Percentiles rank a stretch among this genome's conserved stretches.
These are phyloP conservation scores for Paragorgia papillata DNA, from an alignment of 92 coral and sea anemone species.

Conservation along the genomic window DNA sequence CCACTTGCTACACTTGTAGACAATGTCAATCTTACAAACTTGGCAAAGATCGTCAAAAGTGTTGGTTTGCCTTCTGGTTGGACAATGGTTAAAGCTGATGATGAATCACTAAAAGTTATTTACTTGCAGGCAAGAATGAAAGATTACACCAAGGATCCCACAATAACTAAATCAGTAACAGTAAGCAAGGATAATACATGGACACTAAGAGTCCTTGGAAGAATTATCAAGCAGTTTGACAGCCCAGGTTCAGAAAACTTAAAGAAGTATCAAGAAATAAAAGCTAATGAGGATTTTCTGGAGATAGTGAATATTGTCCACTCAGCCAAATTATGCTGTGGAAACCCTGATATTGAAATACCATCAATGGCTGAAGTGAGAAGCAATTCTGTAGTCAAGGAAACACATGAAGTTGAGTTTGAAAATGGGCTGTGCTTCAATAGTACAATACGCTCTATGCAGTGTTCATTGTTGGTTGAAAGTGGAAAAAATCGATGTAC, in stretches of 20 bases:
- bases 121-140: slow-evolving; percentile 10
- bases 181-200: slow-evolving; percentile 5
- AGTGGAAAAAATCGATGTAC: neutral
- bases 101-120: slow-evolving; percentile 2
- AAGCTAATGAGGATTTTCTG: neutral
- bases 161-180: slow-evolving; percentile 9
- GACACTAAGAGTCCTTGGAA: slow-evolving; percentile 1
- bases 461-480: neutral
- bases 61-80: slow-evolving; percentile 1
- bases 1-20: no score
- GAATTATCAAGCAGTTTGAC: neutral
- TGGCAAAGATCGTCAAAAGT: no score
- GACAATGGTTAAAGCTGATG: neutral
- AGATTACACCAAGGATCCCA: slow-evolving; percentile 24
- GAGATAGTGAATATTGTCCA: neutral
- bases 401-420: neutral
- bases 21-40: no score
- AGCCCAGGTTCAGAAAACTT: neutral
- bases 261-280: neutral
- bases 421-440: neutral
- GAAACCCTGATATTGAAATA: slow-evolving; percentile 8
- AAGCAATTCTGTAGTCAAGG: neutral
- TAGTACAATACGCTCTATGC: neutral
- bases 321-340: slow-evolving; percentile 20
- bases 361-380: neutral